Percentiles rank a stretch among this genome's conserved stretches.
Evolutionary conservation across 2,113 vertebrate species (phyloP).

Genomic region (Sterna hirundo): DNA sequence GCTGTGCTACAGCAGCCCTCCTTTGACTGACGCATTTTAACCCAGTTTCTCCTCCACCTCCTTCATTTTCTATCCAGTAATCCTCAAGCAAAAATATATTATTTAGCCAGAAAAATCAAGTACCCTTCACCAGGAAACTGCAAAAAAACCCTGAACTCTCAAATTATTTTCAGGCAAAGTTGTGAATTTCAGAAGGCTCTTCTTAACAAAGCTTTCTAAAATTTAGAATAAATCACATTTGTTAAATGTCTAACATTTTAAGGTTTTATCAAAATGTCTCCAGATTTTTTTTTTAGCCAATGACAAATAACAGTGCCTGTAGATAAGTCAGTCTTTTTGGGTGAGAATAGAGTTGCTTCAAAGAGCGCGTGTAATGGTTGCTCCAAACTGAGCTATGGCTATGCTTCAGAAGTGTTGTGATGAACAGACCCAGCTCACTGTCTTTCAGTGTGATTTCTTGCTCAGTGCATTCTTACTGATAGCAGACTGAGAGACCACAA

Average conservation of each 20-base stretch:
- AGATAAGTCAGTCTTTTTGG: neutral
- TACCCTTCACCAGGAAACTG: neutral
- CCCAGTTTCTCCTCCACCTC: neutral
- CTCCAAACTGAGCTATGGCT: neutral
- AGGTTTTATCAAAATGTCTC: neutral
- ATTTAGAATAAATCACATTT: neutral
- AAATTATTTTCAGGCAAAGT: neutral
- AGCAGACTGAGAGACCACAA: neutral
- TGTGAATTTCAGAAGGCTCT: neutral
- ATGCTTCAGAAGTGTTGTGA: neutral
- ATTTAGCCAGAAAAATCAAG: neutral
- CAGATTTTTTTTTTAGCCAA: fast-evolving
- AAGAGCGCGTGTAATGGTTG: fast-evolving
- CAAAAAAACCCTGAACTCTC: neutral
- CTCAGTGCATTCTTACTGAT: neutral
- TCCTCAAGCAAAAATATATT: neutral
- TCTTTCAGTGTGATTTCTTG: neutral
- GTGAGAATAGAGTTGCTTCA: neutral
- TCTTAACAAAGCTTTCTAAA: neutral
- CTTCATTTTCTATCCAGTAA: neutral
- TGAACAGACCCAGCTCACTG: fast-evolving
- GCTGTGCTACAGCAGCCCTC: neutral
- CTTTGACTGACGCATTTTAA: neutral
- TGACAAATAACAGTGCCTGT: neutral
- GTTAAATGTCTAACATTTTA: neutral